These are phyloP conservation scores for Colistium nudipinnis DNA, from an alignment of 2,113 vertebrate genomes.

Conservation along the genomic window DNA sequence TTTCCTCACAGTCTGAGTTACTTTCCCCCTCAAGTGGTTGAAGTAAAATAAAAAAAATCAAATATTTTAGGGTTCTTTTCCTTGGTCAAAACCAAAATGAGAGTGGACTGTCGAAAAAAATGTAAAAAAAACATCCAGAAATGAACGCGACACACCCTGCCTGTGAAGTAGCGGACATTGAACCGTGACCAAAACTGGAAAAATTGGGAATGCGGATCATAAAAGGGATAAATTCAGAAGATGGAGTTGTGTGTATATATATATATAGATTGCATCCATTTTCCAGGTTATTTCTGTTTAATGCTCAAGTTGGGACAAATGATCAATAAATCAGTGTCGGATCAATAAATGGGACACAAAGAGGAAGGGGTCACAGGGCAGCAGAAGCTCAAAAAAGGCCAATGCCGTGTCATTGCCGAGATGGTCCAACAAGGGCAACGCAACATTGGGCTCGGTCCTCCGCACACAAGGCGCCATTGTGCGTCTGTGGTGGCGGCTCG, in stretches of 20 bases:
- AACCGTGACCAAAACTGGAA: slow-evolving; percentile 33
- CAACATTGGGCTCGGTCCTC: slow-evolving; percentile 50
- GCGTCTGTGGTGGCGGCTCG: slow-evolving; percentile 19
- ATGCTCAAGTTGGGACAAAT: too few relatives aligned
- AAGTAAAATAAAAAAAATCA: slow-evolving; percentile 49
- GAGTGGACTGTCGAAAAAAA: slow-evolving; percentile 34
- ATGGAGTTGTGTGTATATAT: background rate
- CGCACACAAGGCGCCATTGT: slow-evolving; percentile 71
- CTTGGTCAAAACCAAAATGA: slow-evolving; percentile 65
- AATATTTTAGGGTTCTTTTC: slow-evolving; percentile 41
- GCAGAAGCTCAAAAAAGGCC: slow-evolving; percentile 21
- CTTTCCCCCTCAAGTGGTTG: slow-evolving; percentile 4
- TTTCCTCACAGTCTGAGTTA: slow-evolving; percentile 5
- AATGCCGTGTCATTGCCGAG: slow-evolving; percentile 36
- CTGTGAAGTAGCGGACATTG: slow-evolving; percentile 19
- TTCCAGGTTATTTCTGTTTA: too few relatives aligned
- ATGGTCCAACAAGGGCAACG: slow-evolving; percentile 35
- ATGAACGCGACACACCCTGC: slow-evolving; percentile 47
- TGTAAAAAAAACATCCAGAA: slow-evolving; percentile 20
- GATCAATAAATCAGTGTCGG: too few relatives aligned
- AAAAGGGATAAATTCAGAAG: background rate
- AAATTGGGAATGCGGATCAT: slow-evolving; percentile 12
- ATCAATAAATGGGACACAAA: slow-evolving; percentile 2
- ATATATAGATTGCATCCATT: too few relatives aligned
- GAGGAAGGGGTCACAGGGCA: slow-evolving; percentile 16